Conservation (phyloP, 2,797 vertebrate species). For the Nannoperca obscura region DNA sequence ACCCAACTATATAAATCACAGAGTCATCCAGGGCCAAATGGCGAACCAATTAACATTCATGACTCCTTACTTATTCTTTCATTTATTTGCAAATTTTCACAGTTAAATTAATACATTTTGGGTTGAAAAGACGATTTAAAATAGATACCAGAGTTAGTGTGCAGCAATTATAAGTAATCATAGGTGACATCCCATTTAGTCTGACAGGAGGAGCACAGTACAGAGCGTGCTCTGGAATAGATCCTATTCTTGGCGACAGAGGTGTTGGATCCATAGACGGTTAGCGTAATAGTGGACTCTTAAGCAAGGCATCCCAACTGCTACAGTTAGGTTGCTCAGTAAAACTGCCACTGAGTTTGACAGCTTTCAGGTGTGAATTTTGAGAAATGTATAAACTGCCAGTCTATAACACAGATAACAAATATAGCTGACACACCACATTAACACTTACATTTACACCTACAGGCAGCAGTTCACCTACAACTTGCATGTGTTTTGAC, state of each 20-base stretch:
- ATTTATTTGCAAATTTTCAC: conserved; percentile 2
- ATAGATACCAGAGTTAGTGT: background rate
- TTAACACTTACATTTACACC: background rate
- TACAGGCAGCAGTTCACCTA: background rate
- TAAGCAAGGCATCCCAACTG: background rate
- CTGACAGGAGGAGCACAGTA: background rate
- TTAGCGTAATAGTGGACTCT: background rate
- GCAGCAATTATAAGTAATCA: background rate
- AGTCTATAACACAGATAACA: background rate
- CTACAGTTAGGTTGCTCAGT: background rate
- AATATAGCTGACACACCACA: background rate
- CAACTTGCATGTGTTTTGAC: background rate
- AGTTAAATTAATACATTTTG: background rate
- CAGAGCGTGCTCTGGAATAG: background rate
- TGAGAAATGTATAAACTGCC: background rate
- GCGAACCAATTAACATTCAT: conserved; percentile 21
- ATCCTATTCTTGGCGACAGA: background rate
- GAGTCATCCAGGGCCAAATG: conserved; percentile 5
- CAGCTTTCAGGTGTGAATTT: conserved; percentile 6
- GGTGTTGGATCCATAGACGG: background rate
- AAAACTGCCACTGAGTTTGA: background rate
- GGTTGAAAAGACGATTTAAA: background rate
- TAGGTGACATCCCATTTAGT: background rate
- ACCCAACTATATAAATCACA: conserved; percentile 18
- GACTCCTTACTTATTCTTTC: background rate